Evolutionary conservation across 2,888 invertebrate genomes (phyloP), one percentile per base, ranked within the genome.

Genomic region (Apamea crenata): DNA sequence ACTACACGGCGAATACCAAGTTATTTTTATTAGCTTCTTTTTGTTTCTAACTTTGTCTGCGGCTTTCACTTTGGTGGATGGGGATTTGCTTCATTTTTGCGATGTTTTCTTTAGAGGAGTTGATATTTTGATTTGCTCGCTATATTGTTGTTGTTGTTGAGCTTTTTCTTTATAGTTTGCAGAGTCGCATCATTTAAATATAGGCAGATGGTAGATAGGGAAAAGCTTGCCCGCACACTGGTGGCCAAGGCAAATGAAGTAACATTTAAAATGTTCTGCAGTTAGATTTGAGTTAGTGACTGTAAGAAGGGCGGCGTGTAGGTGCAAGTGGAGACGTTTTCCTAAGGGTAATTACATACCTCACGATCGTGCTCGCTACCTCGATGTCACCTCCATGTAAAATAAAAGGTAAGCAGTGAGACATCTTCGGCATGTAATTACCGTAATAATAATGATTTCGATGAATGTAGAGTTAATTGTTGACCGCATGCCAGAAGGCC

Each of bases 21-120:
- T 83, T 87, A 71, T 74, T 83, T 88, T 78, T 85, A 88, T 84
- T 84, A 83, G 44, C 81, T 84, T 76, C 83, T 80, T 87, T 84
- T 84, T 81, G 79, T 83, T 79, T 40, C 14, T 47, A 86, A 88
- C 86, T 89, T 86, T 69, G 71, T 82, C 78, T 83, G 70, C 29
- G 76, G 77, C 12, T 81, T 88, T 78, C 66, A 78, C 69, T 84
- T 80, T 81, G 75, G 72, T 85, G 65, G 69, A 82, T 77, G 59
- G 56, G 2, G 56, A 32, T 78, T 63, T 63, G 21, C 18, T 78
- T 85, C 29, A 59, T 68, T 74, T 63, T 50, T 75, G 53, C 8
- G 32, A 21, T 80, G 25, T 70, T 71, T 69, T 75, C 68, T 73
- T 77, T 68, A 16, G 14, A 36, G 25, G 56, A 61, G 61, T 70